Evolutionary conservation across 1,140 invertebrate species (phyloP), one percentile per base, ranked within the genome.

Genomic region (Pogonomyrmex barbatus): DNA sequence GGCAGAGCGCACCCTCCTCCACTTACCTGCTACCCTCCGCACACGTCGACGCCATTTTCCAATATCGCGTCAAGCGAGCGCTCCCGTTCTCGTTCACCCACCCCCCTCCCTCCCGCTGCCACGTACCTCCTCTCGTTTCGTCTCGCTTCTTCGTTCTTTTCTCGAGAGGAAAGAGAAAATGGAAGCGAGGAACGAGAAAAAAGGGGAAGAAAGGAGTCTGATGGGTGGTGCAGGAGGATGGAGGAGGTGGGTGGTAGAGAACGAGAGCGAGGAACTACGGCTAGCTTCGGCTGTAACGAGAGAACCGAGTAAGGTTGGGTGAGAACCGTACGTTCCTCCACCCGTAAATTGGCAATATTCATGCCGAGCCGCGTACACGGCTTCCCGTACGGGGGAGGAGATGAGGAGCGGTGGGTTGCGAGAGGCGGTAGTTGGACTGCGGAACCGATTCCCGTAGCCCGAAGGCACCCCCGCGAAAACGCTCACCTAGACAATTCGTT

Each of bases 41-140:
- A 94, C 92, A 93, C 94, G 94, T 93, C 93, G 93, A 91, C 94
- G 93, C 94, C 94, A 94, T 94, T 94, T 94, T 94, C 93, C 94
- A 94, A 94, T 94, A 94, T 94, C 94, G 91, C 92, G 93, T 94
- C 93, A 94, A 93, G 92, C 91, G 90, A 87, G 68, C 89, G 86
- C 88, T 88, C 70, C 54, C 83, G 87, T 87, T 89, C 89, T 89
- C 84, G 67, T 87, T 84, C 89, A 85, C 85, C 77, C 81, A 65
- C 77, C 84, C 42, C 58, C 68, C 89, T 39, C 58, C 71, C 45
- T 17, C 77, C 56, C 60, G 60, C 65, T 73, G 75, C 86, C 65
- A 33, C 47, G 24, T 24, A 24, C 84, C 83, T 85, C 62, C 65
- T 42, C 85, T 56, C 68, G 71, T 81, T 84, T 85, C 78, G 63